These are phyloP conservation scores for Drosophila mauritiana DNA, from an alignment of 1,140 invertebrate species.

Conservation along the genomic window DNA sequence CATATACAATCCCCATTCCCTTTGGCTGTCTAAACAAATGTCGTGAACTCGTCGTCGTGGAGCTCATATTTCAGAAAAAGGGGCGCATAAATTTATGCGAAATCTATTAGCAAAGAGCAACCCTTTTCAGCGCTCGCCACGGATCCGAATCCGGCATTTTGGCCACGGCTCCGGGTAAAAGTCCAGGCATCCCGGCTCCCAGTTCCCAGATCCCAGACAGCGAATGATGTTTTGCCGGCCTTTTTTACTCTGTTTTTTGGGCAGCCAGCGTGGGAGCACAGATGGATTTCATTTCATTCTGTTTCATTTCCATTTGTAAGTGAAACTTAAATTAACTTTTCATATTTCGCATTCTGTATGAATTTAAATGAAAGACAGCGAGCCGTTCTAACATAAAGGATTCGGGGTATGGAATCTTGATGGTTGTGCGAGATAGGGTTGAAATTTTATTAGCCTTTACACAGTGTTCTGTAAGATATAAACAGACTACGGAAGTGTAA, in stretches of 20 bases:
- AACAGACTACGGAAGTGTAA: no score
- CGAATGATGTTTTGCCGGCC: constrained; percentile 65
- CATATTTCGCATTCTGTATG: constrained; percentile 77
- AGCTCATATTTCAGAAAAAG: constrained; percentile 77
- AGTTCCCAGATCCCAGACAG: constrained; percentile 33
- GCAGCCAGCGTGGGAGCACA: constrained; percentile 24
- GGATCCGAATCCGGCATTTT: constrained; percentile 28
- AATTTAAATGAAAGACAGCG: constrained; percentile 61
- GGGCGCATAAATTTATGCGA: constrained; percentile 81
- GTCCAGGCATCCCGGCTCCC: constrained; percentile 3
- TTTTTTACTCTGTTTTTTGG: constrained; percentile 22
- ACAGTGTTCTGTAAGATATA: background rate
- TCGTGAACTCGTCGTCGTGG: constrained; percentile 70
- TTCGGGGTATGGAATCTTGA: constrained; percentile 11
- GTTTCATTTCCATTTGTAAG: constrained; percentile 80
- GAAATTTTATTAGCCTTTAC: constrained; percentile 3
- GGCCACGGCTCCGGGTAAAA: constrained; percentile 17
- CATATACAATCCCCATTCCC: background rate
- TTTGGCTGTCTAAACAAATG: constrained; percentile 74
- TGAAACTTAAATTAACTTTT: constrained; percentile 81
- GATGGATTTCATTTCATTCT: constrained; percentile 75
- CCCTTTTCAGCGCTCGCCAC: constrained; percentile 64
- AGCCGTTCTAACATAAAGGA: constrained; percentile 5
- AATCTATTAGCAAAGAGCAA: constrained; percentile 75
- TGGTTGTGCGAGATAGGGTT: constrained; percentile 3